Evolutionary conservation across 2,888 invertebrate genomes (phyloP).

Genomic region (Hyles lineata): DNA sequence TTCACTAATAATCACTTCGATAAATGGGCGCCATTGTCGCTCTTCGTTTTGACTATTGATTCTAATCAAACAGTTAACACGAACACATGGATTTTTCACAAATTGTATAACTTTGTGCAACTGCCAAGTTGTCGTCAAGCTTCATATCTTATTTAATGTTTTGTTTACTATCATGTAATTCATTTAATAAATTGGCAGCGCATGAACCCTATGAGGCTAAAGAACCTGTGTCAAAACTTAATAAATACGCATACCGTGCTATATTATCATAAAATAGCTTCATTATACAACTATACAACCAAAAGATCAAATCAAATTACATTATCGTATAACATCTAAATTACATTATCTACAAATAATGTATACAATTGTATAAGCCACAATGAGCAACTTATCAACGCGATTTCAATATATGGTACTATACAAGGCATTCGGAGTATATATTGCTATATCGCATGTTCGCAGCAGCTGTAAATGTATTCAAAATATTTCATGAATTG

Average conservation of each 20-base stretch:
- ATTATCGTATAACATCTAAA: slow-evolving; percentile 5
- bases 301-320: background rate
- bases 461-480: slow-evolving; percentile 11
- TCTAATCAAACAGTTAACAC: too few relatives aligned
- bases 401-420: background rate
- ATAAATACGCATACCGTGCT: background rate
- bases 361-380: slow-evolving; percentile 5
- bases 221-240: background rate
- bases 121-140: background rate
- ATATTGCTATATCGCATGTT: background rate
- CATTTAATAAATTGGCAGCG: background rate
- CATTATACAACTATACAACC: slow-evolving; percentile 13
- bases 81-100: too few relatives aligned
- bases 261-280: slow-evolving; percentile 8
- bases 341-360: slow-evolving; percentile 20
- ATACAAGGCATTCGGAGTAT: background rate
- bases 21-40: too few relatives aligned
- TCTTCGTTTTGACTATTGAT: too few relatives aligned
- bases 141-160: background rate
- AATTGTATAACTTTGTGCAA: background rate
- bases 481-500: slow-evolving; percentile 19
- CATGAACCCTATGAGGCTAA: background rate
- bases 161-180: background rate
- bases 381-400: slow-evolving; percentile 5
- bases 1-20: too few relatives aligned